phyloP scores from a whole-genome alignment of 2,888 invertebrate species.

The Meiosimyza platycephala region DNA sequence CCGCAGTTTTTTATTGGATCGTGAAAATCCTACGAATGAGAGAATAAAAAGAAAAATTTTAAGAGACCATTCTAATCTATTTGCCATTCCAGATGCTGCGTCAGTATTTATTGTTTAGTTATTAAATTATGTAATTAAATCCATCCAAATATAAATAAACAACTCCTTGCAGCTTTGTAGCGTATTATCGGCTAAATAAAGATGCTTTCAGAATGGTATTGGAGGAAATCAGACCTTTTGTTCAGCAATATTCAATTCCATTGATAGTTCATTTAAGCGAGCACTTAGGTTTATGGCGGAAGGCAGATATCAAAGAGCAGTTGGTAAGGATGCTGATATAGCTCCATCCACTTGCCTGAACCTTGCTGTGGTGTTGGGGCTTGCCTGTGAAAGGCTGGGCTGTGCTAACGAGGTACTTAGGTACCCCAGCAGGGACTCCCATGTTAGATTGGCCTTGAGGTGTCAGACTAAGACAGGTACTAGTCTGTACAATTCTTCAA shows the following conservation, averaged over 20 bases:
- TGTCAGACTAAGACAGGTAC: too few species aligned
- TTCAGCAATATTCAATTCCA: not conserved
- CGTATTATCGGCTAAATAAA: not conserved
- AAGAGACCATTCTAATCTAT: not conserved
- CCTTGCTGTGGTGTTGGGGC: too few species aligned
- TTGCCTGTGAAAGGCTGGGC: too few species aligned
- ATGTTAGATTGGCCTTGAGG: too few species aligned
- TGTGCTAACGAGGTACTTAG: too few species aligned
- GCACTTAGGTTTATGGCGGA: constrained; percentile 19
- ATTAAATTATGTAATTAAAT: not conserved
- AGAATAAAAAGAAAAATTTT: not conserved
- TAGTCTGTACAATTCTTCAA: too few species aligned
- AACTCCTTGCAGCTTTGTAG: not conserved
- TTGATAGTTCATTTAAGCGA: not conserved
- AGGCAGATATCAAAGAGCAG: constrained; percentile 17
- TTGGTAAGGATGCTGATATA: constrained; percentile 19
- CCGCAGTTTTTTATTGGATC: not conserved
- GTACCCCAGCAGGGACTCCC: too few species aligned
- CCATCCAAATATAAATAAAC: not conserved
- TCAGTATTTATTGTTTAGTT: too few species aligned
- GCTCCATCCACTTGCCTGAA: too few species aligned
- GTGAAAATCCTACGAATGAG: not conserved
- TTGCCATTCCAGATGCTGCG: not conserved
- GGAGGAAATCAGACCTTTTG: not conserved
- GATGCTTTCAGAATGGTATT: not conserved